Base-by-base conservation (phyloP, 2,797 vertebrate genomes). In the Micrastur ruficollis region DNA sequence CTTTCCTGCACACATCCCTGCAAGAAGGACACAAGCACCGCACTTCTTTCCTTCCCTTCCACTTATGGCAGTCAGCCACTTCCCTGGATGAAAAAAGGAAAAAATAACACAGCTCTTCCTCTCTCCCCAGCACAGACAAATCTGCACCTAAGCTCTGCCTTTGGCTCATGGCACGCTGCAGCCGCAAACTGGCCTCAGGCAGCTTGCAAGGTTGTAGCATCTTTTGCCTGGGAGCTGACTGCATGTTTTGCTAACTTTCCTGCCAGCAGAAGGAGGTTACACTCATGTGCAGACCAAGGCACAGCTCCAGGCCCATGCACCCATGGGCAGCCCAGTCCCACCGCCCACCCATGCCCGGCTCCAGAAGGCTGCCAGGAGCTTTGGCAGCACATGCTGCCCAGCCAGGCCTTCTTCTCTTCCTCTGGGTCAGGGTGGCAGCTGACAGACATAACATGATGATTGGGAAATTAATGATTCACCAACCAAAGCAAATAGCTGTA, bases 381-480 rank as follows among this genome's bases (percentile, higher is more conserved):
- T 63, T 44, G 20, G 82, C 38, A 90, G 32, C 12, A 17, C 14
- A 0, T 1, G 4, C 42, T 70, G 47, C 16, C 40, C 47, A 78
- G 16, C 16, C 56, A 81, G 29, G 8, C 31, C 12, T 1, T 13
- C n/a, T 55, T 31, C 16, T 34, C 21, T 47, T 76, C 36, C 56
- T 40, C 75, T 80, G 56, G 17, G 27, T 25, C 25, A 74, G 40
- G 19, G 47, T 15, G 2, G 80, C 76, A 83, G 75, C 68, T 90
- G 68, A n/a, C 80, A 81, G 49, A 47, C 10, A 40, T 85, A 82
- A 81, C 0, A 0, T 47, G 27, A 40, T 88, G 86, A 67, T 56
- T 58, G 46, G 49, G 56, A 95, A 81, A 73, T 70, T 71, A 93
- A 46, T 65, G 23, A 71, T 52, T 86, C 75, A 53, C 59, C 61